Percentiles rank a stretch among this genome's conserved stretches.
These are phyloP conservation scores for Dilophus febrilis DNA, from an alignment of 2,888 invertebrate genomes.

Conservation along the genomic window DNA sequence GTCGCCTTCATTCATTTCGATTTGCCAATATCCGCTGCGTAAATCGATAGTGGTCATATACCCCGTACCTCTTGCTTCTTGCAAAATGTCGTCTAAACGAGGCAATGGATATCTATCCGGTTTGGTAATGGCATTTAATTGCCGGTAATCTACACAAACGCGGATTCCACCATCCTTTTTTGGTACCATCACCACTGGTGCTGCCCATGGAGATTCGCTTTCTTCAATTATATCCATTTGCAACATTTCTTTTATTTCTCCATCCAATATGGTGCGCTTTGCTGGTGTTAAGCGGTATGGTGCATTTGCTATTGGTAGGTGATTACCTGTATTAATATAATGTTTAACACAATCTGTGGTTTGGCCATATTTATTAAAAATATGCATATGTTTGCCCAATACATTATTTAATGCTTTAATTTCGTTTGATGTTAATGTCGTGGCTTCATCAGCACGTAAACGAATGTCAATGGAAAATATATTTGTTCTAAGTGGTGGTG, in stretches of 20 bases:
- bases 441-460: no score
- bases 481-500: no score
- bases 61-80: constrained; percentile 15
- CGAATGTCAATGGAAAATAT: no score
- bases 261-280: neutral
- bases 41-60: constrained; percentile 22
- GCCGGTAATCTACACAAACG: constrained; percentile 17
- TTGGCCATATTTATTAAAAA: neutral
- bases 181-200: constrained; percentile 11
- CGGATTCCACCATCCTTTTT: constrained; percentile 15
- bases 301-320: constrained; percentile 7
- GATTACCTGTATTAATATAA: constrained; percentile 4
- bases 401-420: no score
- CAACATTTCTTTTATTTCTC: constrained; percentile 5
- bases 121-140: constrained; percentile 16
- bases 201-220: constrained; percentile 11
- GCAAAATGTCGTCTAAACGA: constrained; percentile 24
- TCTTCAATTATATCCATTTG: constrained; percentile 11
- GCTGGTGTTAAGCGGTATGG: constrained; percentile 7
- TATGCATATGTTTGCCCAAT: no score
- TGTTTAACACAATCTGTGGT: constrained; percentile 1
- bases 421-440: no score
- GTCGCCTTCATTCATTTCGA: constrained; percentile 15
- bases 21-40: constrained; percentile 23
- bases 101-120: constrained; percentile 23